A percentile compares a stretch with the other conserved stretches of the same genome.
Conservation (phyloP, 1,140 invertebrate species). For the Drosophila carrolli region DNA sequence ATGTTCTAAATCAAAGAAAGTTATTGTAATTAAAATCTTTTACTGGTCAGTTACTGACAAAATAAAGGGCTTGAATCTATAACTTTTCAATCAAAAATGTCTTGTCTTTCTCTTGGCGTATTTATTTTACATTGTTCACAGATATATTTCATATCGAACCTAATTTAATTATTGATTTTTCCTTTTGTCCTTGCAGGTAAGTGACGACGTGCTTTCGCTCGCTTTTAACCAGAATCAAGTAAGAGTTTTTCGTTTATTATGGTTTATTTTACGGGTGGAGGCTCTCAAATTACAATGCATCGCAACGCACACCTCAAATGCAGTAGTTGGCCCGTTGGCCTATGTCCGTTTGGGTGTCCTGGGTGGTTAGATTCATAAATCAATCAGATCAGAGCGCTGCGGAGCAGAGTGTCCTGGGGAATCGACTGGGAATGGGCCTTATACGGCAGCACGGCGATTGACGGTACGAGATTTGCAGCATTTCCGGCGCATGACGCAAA, state of each 20-base stretch:
- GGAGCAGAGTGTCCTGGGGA: constrained; percentile 4
- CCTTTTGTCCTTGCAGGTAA: constrained; percentile 71
- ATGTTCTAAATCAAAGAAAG: too few species aligned
- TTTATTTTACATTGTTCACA: background rate
- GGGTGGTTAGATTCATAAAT: constrained; percentile 43
- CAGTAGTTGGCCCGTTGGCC: background rate
- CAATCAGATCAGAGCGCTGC: constrained; percentile 37
- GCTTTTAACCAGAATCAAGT: constrained; percentile 82
- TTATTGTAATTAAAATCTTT: too few species aligned
- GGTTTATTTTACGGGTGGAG: constrained; percentile 10
- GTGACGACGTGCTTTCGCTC: constrained; percentile 81
- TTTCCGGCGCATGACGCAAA: constrained; percentile 76
- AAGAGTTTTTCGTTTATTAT: constrained; percentile 52
- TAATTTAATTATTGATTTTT: constrained; percentile 22
- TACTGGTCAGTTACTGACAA: too few species aligned
- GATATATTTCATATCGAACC: too few species aligned
- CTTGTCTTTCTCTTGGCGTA: too few species aligned
- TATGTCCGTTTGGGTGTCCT: background rate
- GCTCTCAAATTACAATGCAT: constrained; percentile 8
- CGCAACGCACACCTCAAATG: constrained; percentile 25
- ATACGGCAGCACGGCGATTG: constrained; percentile 44
- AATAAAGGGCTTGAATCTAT: too few species aligned
- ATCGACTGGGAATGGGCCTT: constrained; percentile 5
- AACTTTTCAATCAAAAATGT: too few species aligned
- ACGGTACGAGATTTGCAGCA: constrained; percentile 66